Evolutionary conservation across 2,797 vertebrate genomes (phyloP).

Genomic region (Chiroxiphia lanceolata): DNA sequence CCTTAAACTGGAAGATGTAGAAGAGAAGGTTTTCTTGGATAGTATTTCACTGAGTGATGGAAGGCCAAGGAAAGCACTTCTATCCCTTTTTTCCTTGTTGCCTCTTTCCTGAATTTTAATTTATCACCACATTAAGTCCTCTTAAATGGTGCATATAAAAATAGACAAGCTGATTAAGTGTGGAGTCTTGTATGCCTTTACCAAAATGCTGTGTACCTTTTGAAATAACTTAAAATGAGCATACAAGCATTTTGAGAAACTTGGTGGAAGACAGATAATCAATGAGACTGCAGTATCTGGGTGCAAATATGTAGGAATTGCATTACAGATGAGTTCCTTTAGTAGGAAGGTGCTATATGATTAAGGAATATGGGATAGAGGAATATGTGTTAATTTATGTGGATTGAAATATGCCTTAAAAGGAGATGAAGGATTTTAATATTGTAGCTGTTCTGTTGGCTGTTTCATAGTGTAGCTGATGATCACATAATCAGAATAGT

Average conservation of each 20-base stretch:
- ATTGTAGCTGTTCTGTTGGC: not conserved
- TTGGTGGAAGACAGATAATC: not conserved
- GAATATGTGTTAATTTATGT: not conserved
- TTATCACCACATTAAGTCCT: not conserved
- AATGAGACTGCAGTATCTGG: not conserved
- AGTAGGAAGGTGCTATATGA: not conserved
- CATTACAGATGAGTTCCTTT: not conserved
- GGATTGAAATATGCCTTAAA: not conserved
- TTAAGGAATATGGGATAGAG: not conserved
- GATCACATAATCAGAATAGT: not conserved
- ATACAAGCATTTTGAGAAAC: not conserved
- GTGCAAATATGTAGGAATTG: not conserved
- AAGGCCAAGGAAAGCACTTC: not conserved
- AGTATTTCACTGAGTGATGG: not conserved
- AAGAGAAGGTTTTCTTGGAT: not conserved
- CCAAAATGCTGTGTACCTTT: not conserved
- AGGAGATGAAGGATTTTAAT: not conserved
- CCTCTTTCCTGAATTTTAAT: not conserved
- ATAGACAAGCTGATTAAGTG: not conserved
- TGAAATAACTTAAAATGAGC: not conserved
- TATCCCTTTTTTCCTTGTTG: not conserved
- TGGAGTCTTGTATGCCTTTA: not conserved
- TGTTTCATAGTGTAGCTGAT: not conserved
- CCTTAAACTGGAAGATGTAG: not conserved
- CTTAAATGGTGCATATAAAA: not conserved